Conservation (phyloP, 2,888 invertebrate genomes). For the Leptopilina drosophilae region DNA sequence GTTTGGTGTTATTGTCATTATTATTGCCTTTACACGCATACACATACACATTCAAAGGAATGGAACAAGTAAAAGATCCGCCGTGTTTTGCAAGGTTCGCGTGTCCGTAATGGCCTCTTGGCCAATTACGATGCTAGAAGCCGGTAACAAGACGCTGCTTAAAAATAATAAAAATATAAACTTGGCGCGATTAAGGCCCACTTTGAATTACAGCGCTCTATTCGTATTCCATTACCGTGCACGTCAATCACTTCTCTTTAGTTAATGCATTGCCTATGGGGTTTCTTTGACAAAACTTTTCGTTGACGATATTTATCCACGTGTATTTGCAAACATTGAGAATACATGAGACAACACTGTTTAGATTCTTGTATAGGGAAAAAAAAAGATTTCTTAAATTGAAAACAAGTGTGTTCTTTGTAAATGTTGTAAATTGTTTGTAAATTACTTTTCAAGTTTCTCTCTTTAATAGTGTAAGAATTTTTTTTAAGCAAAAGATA, state of each 20-base stretch:
- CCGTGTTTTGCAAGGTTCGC: conserved; percentile 38
- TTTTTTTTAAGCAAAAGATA: no score
- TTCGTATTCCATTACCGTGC: conserved; percentile 39
- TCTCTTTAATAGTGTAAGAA: no score
- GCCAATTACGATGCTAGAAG: conserved; percentile 40
- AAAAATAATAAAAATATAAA: conserved; percentile 39
- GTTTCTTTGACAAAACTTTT: conserved; percentile 35
- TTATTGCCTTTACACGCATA: conserved; percentile 29
- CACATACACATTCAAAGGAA: conserved; percentile 11
- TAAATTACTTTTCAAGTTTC: no score
- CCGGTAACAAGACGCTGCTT: conserved; percentile 37
- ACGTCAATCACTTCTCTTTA: conserved; percentile 31
- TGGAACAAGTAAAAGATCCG: conserved; percentile 1
- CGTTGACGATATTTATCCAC: background rate
- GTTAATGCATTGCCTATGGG: conserved; percentile 13
- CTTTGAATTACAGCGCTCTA: conserved; percentile 27
- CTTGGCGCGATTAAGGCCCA: conserved; percentile 36
- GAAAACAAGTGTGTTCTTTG: no score
- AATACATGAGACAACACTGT: no score
- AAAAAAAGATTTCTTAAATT: no score
- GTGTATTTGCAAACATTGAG: no score
- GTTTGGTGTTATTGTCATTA: conserved; percentile 35
- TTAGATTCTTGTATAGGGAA: no score
- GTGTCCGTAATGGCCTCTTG: conserved; percentile 33
- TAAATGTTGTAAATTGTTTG: no score